Percentiles rank a stretch among this genome's conserved stretches.
Evolutionary conservation across 37 sponge, comb jelly and placozoan species (phyloP).

Genomic region (Lycopodina hypogea): DNA sequence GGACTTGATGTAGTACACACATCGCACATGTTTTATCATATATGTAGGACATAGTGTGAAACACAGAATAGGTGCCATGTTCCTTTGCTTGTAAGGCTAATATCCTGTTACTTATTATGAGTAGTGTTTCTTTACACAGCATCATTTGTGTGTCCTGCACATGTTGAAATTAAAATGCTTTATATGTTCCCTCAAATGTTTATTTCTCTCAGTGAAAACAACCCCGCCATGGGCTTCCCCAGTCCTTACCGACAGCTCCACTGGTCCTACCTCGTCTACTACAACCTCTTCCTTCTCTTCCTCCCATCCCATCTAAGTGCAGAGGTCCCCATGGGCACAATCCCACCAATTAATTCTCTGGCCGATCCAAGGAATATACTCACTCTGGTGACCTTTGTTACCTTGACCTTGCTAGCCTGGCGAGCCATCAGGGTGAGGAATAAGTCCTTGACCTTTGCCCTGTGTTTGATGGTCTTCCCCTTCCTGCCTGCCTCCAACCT

Average conservation of each 20-base stretch:
- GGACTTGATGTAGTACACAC: background rate
- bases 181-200: no score
- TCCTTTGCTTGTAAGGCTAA: no score
- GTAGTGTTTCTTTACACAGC: no score
- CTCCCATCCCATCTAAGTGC: slow-evolving; percentile 71
- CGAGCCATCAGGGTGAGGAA: background rate
- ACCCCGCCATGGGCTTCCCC: slow-evolving; percentile 69
- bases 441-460: slow-evolving; percentile 41
- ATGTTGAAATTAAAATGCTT: no score
- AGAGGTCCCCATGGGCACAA: slow-evolving; percentile 90
- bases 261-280: slow-evolving; percentile 73
- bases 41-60: no score
- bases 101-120: no score
- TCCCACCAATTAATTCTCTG: slow-evolving; percentile 71
- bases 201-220: slow-evolving; percentile 65
- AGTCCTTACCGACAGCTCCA: slow-evolving; percentile 83
- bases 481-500: slow-evolving; percentile 96
- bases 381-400: slow-evolving; percentile 40
- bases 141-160: no score
- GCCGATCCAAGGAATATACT: slow-evolving; percentile 68
- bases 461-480: slow-evolving; percentile 81
- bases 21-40: background rate
- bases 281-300: slow-evolving; percentile 74
- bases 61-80: no score
- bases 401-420: background rate